Base-by-base conservation (phyloP, 92 coral and sea anemone genomes). In the Paragorgia papillata region DNA sequence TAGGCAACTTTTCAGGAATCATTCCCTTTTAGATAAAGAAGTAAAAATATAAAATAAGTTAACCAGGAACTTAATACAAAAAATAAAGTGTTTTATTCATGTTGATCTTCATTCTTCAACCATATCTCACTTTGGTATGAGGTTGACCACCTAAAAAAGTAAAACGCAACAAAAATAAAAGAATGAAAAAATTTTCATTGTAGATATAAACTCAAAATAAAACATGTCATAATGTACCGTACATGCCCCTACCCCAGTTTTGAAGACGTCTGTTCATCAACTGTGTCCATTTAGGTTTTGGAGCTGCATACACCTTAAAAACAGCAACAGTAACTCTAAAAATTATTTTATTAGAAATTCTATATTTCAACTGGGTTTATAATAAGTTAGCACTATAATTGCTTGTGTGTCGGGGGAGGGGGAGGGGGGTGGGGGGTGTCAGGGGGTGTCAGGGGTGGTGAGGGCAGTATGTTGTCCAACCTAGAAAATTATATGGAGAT, bases 211-310 rank as follows among this genome's bases (percentile, higher is more conserved):
- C n/a, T 46, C 7, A 46, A 46, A 46, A 15, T 46, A 46, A 7
- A 46, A 46, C 14, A 1, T 1, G 24, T 34, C 4, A 37, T 64
- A 21, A 4, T 64, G 26, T 35, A 64, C 39, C 17, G 0, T 21
- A 2, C 29, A 24, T 21, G 20, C 10, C 48, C 70, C 35, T 81
- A 91, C 97, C 97, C 97, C 97, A 93, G 87, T 90, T 93, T 75
- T 93, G 97, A 74, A 93, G 96, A 41, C 97, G 77, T 70, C 97
- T 84, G 30, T 88, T 96, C 27, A 94, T 88, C 18, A 93, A 83
- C 48, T 80, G 68, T 15, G 97, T 93, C 97, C 97, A 93, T 66
- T 93, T 93, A 43, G 97, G 97, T 56, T 88, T 93, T 32, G 97
- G 97, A 18, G 94, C 91, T 53, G 90, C 85, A 86, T 90, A 84